phyloP scores from a whole-genome alignment of 2,888 invertebrate genomes.

The Drosophila leonis region DNA sequence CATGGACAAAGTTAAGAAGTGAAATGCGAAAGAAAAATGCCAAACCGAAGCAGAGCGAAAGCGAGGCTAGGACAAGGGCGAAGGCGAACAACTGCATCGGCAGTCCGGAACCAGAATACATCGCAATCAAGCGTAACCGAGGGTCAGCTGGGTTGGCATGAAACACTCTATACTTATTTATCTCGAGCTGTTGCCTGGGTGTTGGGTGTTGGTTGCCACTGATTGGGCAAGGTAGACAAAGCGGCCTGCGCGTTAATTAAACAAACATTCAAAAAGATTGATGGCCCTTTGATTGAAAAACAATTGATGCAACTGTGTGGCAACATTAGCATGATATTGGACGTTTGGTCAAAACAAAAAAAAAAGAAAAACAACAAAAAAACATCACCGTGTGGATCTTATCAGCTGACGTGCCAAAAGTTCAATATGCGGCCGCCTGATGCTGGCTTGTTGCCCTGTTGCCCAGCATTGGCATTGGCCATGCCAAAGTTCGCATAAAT shows the following conservation, averaged over 20 bases:
- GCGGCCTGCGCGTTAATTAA: conserved; percentile 75
- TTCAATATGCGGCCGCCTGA: conserved; percentile 52
- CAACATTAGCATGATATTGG: conserved; percentile 81
- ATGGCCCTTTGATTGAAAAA: conserved; percentile 84
- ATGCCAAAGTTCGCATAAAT: conserved; percentile 70
- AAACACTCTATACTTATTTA: conserved; percentile 49
- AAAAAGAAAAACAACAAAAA: not conserved
- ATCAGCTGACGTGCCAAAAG: conserved; percentile 69
- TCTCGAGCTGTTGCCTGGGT: conserved; percentile 29
- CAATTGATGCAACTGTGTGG: conserved; percentile 83
- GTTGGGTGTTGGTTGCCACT: not conserved
- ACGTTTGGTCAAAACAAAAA: conserved; percentile 38
- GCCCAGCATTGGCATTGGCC: conserved; percentile 10
- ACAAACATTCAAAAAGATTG: conserved; percentile 82
- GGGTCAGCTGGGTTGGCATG: conserved; percentile 72
- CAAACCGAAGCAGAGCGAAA: conserved; percentile 33
- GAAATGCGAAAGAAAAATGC: conserved; percentile 79
- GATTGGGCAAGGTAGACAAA: conserved; percentile 55
- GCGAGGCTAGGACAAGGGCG: conserved; percentile 15
- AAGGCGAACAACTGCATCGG: conserved; percentile 49
- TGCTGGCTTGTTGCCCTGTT: conserved; percentile 3
- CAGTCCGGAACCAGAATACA: conserved; percentile 24
- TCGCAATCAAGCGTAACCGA: conserved; percentile 70
- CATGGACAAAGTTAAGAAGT: conserved; percentile 76
- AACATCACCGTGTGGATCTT: conserved; percentile 60